These are phyloP conservation scores for Enteromius radiatus DNA, from an alignment of 2,797 vertebrate genomes.

Conservation along the genomic window DNA sequence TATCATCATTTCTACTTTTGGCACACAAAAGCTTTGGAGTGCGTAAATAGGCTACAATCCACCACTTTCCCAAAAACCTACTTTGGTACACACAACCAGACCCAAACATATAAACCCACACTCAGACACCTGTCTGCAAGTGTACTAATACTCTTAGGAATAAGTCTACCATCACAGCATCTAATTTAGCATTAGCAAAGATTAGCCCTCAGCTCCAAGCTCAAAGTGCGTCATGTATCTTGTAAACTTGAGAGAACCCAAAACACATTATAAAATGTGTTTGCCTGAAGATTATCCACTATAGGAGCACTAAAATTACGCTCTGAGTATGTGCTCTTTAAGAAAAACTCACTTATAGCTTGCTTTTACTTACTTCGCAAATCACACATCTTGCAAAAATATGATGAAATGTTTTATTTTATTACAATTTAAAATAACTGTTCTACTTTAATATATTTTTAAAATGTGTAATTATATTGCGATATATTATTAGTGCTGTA, in stretches of 20 bases:
- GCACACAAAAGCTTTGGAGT: not conserved
- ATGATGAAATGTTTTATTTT: not conserved
- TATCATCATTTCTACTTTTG: not conserved
- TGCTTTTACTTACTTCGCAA: not conserved
- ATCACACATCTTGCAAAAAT: slow-evolving; percentile 9
- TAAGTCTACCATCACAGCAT: slow-evolving; percentile 38
- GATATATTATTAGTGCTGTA: too few relatives aligned
- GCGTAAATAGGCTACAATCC: slow-evolving; percentile 1
- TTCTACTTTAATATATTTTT: not conserved
- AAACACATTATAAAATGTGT: slow-evolving; percentile 44
- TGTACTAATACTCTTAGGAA: slow-evolving; percentile 30
- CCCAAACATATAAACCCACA: not conserved
- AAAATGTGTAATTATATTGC: not conserved
- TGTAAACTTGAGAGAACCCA: slow-evolving; percentile 34
- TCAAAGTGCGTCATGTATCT: slow-evolving; percentile 25
- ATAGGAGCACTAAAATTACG: slow-evolving; percentile 17
- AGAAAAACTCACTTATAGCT: slow-evolving; percentile 20
- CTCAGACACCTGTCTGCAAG: slow-evolving; percentile 19
- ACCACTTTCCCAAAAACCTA: not conserved
- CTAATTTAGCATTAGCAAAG: slow-evolving; percentile 50
- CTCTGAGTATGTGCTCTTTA: not conserved
- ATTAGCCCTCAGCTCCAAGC: slow-evolving; percentile 26
- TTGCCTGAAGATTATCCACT: slow-evolving; percentile 40
- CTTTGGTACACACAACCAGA: not conserved
- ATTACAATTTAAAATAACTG: not conserved